Percentiles rank a stretch among this genome's conserved stretches.
phyloP scores from a whole-genome alignment of 2,797 vertebrate species.

The Poeciliopsis presidionis region DNA sequence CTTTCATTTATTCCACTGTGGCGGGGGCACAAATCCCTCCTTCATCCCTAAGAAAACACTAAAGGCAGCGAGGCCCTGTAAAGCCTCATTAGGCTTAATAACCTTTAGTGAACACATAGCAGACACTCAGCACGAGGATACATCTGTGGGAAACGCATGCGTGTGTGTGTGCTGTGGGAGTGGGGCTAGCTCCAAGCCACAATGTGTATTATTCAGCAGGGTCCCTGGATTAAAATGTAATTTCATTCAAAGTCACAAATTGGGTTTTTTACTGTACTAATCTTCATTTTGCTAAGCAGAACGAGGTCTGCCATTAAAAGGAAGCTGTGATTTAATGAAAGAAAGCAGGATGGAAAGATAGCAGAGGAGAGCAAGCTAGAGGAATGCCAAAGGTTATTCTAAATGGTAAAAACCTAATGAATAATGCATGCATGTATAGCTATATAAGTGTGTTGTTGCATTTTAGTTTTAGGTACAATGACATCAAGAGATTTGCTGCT shows the following conservation, averaged over 20 bases:
- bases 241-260: slow-evolving; percentile 83
- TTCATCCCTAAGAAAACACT: slow-evolving; percentile 70
- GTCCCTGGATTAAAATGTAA: slow-evolving; percentile 81
- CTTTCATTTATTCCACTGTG: slow-evolving; percentile 64
- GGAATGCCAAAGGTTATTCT: slow-evolving; percentile 56
- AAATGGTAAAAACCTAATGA: slow-evolving; percentile 38
- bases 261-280: slow-evolving; percentile 80
- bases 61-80: slow-evolving; percentile 58
- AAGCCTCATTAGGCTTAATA: slow-evolving; percentile 81
- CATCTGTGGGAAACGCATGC: slow-evolving; percentile 13
- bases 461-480: slow-evolving; percentile 22
- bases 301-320: slow-evolving; percentile 75
- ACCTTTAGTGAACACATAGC: slow-evolving; percentile 64
- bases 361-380: slow-evolving; percentile 40
- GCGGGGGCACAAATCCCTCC: slow-evolving; percentile 67
- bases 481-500: slow-evolving; percentile 31
- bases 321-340: slow-evolving; percentile 76
- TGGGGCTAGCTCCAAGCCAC: slow-evolving; percentile 68
- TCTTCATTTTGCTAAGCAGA: slow-evolving; percentile 80
- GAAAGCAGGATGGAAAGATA: slow-evolving; percentile 70
- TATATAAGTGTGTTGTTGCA: slow-evolving; percentile 11
- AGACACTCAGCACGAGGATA: slow-evolving; percentile 36
- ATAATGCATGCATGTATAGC: slow-evolving; percentile 23
- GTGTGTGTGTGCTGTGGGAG: slow-evolving; percentile 52
- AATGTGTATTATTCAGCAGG: slow-evolving; percentile 78